Evolutionary conservation across 1,140 invertebrate species (phyloP), one percentile per base, ranked within the genome.

Genomic region (Fopius arisanus): DNA sequence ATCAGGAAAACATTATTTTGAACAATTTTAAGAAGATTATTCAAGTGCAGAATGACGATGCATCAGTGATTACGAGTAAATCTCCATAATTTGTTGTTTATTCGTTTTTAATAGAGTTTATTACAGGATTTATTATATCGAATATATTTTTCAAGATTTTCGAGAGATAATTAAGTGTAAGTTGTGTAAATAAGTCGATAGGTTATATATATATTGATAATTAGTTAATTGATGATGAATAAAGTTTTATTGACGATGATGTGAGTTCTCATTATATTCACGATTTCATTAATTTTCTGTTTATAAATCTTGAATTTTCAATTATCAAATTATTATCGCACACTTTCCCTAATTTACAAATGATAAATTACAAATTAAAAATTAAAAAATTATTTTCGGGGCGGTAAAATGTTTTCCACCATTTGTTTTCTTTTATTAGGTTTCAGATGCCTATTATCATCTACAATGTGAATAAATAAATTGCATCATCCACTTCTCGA

Each of bases 91-190:
- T 59, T 59, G 54, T 59, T 59, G 23, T 26, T 59, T 59, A 59
- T 59, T 59, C 54, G 54, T 59, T 59, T 59, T 59, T 28, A 59
- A 26, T 59, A 59, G 54, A 59, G 54, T 59, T 26, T 59, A 59
- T 59, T 26, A 59, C 54, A 26, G 21, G 23, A 59, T 26, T 59
- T 59, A 59, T 59, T 59, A 19, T 48, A 48, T 26, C 23, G 26
- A 59, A 59, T 59, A 28, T 26, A 59, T 59, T 59, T 59, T 59
- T 59, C 54, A 59, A 26, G 54, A 59, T 59, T 26, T 59, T 59
- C 19, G 19, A 59, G 23, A 28, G 1, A 14, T 51, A 51, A 51
- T 48, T 19, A 16, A 59, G 23, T 0, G 19, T 59, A 28, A 59
- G 23, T 14, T 26, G 19, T 59, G 54, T 59, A 59, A 59, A 59